Conservation (phyloP, 2,888 invertebrate species). For the Artemia sinica region DNA sequence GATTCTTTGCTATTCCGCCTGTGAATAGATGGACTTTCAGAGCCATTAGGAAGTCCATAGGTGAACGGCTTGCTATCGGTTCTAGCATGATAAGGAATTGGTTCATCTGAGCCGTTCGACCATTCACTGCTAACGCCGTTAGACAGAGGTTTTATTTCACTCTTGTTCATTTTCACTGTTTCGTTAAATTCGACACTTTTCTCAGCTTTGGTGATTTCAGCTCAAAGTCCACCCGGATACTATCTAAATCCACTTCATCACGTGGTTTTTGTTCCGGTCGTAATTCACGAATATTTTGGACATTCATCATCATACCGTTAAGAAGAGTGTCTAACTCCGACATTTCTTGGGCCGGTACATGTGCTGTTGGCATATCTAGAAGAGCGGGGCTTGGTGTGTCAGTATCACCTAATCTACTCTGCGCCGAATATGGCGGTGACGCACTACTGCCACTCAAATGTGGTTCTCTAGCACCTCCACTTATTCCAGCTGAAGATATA, state of each 20-base stretch:
- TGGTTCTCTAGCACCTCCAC: constrained; percentile 19
- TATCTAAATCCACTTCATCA: constrained; percentile 26
- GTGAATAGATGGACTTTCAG: constrained; percentile 24
- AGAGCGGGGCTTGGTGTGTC: constrained; percentile 31
- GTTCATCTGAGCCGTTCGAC: constrained; percentile 13
- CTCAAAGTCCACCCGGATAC: constrained; percentile 22
- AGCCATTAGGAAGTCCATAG: constrained; percentile 45
- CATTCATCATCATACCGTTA: constrained; percentile 68
- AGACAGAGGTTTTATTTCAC: constrained; percentile 3
- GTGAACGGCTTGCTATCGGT: constrained; percentile 74
- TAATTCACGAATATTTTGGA: constrained; percentile 54
- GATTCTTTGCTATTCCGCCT: constrained; percentile 23
- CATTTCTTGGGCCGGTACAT: constrained; percentile 22
- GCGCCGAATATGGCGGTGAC: constrained; percentile 23
- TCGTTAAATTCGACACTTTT: constrained; percentile 12
- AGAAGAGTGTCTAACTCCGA: constrained; percentile 63
- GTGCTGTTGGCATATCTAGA: constrained; percentile 1
- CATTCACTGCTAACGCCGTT: constrained; percentile 13
- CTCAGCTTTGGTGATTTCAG: constrained; percentile 1
- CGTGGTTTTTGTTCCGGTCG: constrained; percentile 28
- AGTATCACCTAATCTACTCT: constrained; percentile 3
- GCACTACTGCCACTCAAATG: constrained; percentile 23
- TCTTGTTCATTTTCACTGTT: constrained; percentile 9
- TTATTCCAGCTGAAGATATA: constrained; percentile 50
- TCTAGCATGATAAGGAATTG: constrained; percentile 75